These are phyloP conservation scores for Porphyrio hochstetteri DNA, from an alignment of 2,113 vertebrate species.

Conservation along the genomic window DNA sequence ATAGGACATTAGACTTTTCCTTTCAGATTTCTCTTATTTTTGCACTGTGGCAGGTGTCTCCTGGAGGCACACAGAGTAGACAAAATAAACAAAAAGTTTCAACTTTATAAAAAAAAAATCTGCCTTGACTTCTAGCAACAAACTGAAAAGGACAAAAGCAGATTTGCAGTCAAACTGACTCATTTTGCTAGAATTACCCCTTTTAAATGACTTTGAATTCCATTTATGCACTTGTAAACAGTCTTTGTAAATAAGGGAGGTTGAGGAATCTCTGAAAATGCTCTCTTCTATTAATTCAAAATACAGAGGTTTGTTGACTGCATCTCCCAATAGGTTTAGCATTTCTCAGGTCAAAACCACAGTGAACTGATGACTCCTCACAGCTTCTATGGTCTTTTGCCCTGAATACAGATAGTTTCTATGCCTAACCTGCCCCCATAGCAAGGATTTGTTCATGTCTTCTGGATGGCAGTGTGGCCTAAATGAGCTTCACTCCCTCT, in stretches of 20 bases:
- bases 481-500: not conserved
- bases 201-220: not conserved
- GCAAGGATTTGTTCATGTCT: not conserved
- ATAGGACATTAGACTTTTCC: not conserved
- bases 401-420: not conserved
- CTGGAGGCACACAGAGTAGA: not conserved
- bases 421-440: not conserved
- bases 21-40: not conserved
- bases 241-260: not conserved
- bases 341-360: not conserved
- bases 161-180: not conserved
- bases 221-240: not conserved
- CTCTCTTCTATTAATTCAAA: not conserved
- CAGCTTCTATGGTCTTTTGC: not conserved
- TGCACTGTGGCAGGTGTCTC: not conserved
- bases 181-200: not conserved
- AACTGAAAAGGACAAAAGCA: not conserved
- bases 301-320: not conserved
- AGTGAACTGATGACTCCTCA: not conserved
- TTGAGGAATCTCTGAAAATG: not conserved
- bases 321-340: not conserved
- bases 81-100: not conserved
- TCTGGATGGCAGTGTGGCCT: too few species aligned
- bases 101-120: not conserved
- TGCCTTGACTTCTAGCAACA: not conserved